phyloP scores from a whole-genome alignment of 1,140 invertebrate genomes.

The Maniola jurtina region DNA sequence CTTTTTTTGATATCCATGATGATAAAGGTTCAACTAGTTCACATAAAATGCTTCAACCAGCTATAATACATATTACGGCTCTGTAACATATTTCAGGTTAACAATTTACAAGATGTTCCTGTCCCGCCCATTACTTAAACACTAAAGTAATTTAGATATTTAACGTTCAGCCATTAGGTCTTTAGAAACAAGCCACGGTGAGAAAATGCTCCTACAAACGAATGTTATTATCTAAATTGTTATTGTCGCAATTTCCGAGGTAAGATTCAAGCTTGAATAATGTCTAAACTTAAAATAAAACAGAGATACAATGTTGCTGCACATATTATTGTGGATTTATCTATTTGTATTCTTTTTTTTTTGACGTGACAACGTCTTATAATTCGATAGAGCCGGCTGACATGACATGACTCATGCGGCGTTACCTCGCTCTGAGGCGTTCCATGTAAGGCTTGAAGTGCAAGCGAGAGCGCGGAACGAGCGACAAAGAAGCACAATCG shows the following conservation, averaged over 20 bases:
- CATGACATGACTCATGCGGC: too few species aligned
- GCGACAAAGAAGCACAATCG: too few species aligned
- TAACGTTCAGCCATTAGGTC: constrained; percentile 19
- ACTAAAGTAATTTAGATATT: constrained; percentile 28
- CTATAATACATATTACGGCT: background rate
- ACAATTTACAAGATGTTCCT: constrained; percentile 22
- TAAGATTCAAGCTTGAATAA: background rate
- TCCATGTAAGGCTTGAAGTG: too few species aligned
- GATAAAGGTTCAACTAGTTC: background rate
- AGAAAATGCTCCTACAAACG: constrained; percentile 16
- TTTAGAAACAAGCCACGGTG: constrained; percentile 9
- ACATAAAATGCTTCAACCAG: background rate
- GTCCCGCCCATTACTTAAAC: constrained; percentile 24
- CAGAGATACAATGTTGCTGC: background rate
- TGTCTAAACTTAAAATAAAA: background rate
- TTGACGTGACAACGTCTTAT: too few species aligned
- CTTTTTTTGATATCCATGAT: too few species aligned
- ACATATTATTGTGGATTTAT: too few species aligned
- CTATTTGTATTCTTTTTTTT: too few species aligned
- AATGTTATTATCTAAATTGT: constrained; percentile 18
- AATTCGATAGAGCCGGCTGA: too few species aligned
- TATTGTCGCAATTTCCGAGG: constrained; percentile 10
- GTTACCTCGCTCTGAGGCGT: too few species aligned
- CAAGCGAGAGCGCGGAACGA: too few species aligned
- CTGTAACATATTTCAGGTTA: constrained; percentile 10